Conservation (phyloP, 2,888 invertebrate genomes). For the Cryptosula pallasiana region DNA sequence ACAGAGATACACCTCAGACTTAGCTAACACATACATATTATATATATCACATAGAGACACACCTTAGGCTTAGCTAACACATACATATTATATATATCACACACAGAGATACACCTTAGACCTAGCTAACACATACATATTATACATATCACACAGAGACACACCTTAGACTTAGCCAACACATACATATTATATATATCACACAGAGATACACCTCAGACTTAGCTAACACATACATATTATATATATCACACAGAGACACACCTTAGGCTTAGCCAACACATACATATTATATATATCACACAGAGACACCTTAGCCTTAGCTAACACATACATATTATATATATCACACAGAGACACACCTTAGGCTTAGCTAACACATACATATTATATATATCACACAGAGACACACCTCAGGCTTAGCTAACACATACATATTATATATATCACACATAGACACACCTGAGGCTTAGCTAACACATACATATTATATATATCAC, state of each 20-base stretch:
- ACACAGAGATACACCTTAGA: too few relatives aligned
- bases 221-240: not conserved
- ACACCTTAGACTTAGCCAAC: not conserved
- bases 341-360: too few relatives aligned
- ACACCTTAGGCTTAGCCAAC: not conserved
- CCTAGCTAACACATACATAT: not conserved
- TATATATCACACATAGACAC: too few relatives aligned
- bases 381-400: not conserved
- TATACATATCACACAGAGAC: too few relatives aligned
- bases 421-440: not conserved
- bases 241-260: too few relatives aligned
- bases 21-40: not conserved
- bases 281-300: not conserved
- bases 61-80: not conserved
- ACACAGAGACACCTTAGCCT: too few relatives aligned
- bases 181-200: not conserved
- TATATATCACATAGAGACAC: too few relatives aligned
- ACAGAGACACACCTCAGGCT: too few relatives aligned
- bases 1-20: too few relatives aligned
- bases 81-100: not conserved
- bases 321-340: not conserved
- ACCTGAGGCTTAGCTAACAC: not conserved
- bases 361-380: not conserved
- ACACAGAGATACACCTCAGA: too few relatives aligned
- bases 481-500: not conserved